phyloP scores from a whole-genome alignment of 2,113 vertebrate genomes.

The Columba livia region DNA sequence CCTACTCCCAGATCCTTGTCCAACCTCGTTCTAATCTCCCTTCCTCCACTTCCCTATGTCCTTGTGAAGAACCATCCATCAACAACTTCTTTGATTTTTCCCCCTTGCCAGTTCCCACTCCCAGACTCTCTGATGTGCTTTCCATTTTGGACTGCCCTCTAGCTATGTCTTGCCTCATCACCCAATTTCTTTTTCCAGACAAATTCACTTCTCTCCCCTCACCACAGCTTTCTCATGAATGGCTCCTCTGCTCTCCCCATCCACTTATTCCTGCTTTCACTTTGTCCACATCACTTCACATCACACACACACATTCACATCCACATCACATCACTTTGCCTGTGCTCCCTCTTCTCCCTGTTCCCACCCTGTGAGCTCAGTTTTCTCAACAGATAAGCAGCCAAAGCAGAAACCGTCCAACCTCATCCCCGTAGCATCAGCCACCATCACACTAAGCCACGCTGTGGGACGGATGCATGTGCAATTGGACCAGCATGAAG shows the following conservation, averaged over 20 bases:
- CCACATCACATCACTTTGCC: neutral
- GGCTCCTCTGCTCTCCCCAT: neutral
- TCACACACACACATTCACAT: too few species aligned
- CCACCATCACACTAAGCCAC: neutral
- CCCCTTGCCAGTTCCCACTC: neutral
- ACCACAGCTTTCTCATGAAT: neutral
- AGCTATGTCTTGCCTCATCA: neutral
- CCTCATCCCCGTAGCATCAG: neutral
- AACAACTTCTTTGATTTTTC: neutral
- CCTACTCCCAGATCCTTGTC: neutral
- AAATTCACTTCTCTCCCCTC: neutral
- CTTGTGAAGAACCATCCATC: neutral
- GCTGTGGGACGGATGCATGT: neutral
- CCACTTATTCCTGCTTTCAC: neutral
- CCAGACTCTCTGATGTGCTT: fast-evolving
- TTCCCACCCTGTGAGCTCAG: neutral
- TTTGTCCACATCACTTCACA: neutral
- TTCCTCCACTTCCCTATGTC: neutral
- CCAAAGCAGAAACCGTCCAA: neutral
- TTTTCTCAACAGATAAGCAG: neutral
- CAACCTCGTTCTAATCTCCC: neutral
- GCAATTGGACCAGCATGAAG: neutral
- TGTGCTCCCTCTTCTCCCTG: neutral
- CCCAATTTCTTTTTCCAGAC: neutral
- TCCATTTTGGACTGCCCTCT: fast-evolving